Base-by-base conservation (phyloP, 2,888 invertebrate species). In the Drosophila ustulata region DNA sequence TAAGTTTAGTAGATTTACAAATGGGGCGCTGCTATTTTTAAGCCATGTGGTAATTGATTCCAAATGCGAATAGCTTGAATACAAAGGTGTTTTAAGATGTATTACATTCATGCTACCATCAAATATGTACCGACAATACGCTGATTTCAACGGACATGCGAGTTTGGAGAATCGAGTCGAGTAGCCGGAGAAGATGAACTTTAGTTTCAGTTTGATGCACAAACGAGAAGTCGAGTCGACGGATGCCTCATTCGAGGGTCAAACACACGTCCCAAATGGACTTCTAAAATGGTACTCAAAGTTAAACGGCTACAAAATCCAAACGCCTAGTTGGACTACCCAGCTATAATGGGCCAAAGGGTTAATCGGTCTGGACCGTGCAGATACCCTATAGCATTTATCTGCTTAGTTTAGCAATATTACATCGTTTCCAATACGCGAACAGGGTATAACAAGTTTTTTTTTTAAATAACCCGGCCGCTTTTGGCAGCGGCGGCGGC, bases 241-340 rank as follows among this genome's bases (percentile, higher is more conserved):
- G 13, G 9, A 11, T 34, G 34, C 34, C 8, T 0, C 18, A 41
- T 3, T 18, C 18, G 18, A 25, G 32, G 55, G 32, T 56, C 43
- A 56, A 45, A 32, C 23, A 34, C 32, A 34, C 32, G 55, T 45
- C 13, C 32, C 53, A 43, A 53, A n/a, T 30, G 53, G 8, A 9
- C 18, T 18, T 18, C 18, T 18, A 18, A 18, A 18, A 18, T 18
- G 2, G 32, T 45, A 34, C 41, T 64, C 28, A 39, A 50, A 52
- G 65, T 41, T 58, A 71, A 71, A 58, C 58, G 71, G 71, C 57
- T 46, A 34, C 57, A 55, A 64, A 57, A 65, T 43, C 18, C 39
- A 9, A 52, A 47, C 34, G 55, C 41, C 41, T 39, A 37, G 26
- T 45, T 32, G 45, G 25, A 6, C 26, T 43, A 55, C 3, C 50